Percentiles rank a stretch among this genome's conserved stretches.
phyloP scores from a whole-genome alignment of 2,797 vertebrate genomes.

The Scolopax rusticola region DNA sequence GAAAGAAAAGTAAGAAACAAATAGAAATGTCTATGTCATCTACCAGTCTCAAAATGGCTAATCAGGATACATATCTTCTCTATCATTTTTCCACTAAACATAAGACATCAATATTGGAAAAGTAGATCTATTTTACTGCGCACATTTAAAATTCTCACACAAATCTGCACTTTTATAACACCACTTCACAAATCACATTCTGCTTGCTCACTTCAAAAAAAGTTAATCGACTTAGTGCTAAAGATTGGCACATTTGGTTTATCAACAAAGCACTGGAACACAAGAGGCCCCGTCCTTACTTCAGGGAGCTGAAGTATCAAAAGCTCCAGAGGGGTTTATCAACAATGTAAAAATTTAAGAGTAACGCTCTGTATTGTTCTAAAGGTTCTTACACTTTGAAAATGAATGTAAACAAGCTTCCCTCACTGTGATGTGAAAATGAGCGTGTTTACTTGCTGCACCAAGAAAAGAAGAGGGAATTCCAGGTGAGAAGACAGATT shows the following conservation, averaged over 20 bases:
- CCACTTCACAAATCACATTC: not conserved
- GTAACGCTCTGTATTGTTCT: not conserved
- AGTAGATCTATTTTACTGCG: not conserved
- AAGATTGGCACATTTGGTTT: not conserved
- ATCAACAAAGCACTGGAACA: not conserved
- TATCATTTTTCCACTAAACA: not conserved
- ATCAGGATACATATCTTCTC: not conserved
- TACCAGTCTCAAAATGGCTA: not conserved
- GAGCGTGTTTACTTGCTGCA: not conserved
- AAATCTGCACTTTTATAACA: not conserved
- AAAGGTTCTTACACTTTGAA: not conserved
- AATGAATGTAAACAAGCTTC: not conserved
- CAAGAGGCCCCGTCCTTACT: not conserved
- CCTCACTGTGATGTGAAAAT: not conserved
- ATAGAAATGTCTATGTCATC: not conserved
- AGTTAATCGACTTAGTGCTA: not conserved
- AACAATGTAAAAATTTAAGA: not conserved
- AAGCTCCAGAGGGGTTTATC: not conserved
- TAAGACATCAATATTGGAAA: not conserved
- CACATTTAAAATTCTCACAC: not conserved
- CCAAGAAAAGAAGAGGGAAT: slow-evolving; percentile 17
- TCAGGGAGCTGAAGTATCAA: not conserved
- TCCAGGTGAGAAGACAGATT: slow-evolving; percentile 6
- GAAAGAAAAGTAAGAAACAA: not conserved
- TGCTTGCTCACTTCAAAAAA: not conserved